Percentiles rank a stretch among this genome's conserved stretches.
phyloP scores from a whole-genome alignment of 2,888 invertebrate species.

The Epiblema foenella region DNA sequence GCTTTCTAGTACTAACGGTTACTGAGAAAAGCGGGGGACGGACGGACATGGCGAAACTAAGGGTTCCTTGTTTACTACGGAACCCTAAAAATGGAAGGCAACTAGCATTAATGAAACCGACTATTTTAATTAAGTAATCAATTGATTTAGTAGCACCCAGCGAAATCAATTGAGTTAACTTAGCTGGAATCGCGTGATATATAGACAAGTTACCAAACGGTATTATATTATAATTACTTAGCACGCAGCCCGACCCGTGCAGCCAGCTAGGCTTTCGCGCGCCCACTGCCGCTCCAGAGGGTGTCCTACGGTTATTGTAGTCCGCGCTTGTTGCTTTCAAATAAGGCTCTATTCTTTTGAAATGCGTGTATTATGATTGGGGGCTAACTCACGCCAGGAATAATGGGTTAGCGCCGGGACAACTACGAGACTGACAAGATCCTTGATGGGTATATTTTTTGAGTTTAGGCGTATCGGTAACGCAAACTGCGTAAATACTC shows the following conservation, averaged over 20 bases:
- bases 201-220: background rate
- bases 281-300: conserved; percentile 57
- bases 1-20: too few relatives aligned
- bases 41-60: too few relatives aligned
- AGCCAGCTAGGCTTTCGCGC: conserved; percentile 76
- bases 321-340: conserved; percentile 11
- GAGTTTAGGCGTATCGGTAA: too few relatives aligned
- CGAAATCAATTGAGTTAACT: background rate
- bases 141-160: background rate
- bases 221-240: background rate
- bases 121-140: background rate
- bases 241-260: conserved; percentile 55
- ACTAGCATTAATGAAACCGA: background rate
- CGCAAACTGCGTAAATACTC: too few relatives aligned
- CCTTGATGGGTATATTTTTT: background rate
- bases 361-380: background rate
- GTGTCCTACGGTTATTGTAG: background rate
- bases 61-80: too few relatives aligned
- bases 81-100: too few relatives aligned
- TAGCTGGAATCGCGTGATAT: background rate
- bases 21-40: too few relatives aligned
- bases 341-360: conserved; percentile 4
- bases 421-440: background rate
- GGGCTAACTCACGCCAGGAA: background rate
- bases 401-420: background rate